Evolutionary conservation across 64 coral and sea anemone species (phyloP).

Genomic region (Pocillopora verrucosa): DNA sequence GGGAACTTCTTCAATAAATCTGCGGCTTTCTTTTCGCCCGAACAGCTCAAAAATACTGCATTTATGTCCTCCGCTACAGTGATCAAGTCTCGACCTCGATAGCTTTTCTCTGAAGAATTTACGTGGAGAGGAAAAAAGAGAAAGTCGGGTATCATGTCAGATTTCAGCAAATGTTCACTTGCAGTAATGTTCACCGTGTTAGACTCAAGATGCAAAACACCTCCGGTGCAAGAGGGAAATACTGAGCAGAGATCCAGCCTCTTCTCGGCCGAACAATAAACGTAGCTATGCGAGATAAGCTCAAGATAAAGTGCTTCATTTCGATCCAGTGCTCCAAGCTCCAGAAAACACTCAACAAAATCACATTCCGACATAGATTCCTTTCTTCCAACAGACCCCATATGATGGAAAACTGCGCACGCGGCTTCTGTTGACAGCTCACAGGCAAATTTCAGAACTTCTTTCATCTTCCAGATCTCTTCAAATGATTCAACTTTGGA

Average conservation of each 20-base stretch:
- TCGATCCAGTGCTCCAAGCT: too few relatives aligned
- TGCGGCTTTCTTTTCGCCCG: conserved; percentile 6
- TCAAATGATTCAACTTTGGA: background rate
- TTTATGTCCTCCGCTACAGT: background rate
- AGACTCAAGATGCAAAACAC: background rate
- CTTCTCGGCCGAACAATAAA: background rate
- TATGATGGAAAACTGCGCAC: background rate
- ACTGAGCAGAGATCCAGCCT: background rate
- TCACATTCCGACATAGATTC: background rate
- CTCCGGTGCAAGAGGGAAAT: background rate
- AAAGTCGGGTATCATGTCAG: background rate
- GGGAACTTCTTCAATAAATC: background rate
- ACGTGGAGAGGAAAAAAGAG: background rate
- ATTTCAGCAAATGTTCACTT: background rate
- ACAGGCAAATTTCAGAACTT: background rate
- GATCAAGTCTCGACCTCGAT: background rate
- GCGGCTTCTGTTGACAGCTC: conserved; percentile 8
- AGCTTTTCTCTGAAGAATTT: background rate
- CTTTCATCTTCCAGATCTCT: background rate
- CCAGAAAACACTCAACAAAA: background rate
- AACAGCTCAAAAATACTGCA: background rate
- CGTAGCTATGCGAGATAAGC: background rate
- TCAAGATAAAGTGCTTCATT: background rate
- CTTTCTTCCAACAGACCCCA: background rate
- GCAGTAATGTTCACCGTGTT: background rate